phyloP scores from a whole-genome alignment of 2,888 invertebrate species.

The Stictocephala bisonia region DNA sequence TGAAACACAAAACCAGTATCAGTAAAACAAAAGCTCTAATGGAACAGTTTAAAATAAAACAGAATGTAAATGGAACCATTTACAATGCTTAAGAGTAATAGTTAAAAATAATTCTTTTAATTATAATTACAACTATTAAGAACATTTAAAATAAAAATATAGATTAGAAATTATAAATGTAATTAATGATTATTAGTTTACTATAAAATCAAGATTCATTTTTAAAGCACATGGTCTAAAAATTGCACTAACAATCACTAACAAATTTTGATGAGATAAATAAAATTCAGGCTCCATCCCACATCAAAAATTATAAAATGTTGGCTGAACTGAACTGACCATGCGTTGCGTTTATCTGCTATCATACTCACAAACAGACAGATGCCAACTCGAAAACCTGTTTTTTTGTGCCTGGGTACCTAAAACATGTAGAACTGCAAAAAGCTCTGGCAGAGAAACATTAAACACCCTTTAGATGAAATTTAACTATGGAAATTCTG shows the following conservation, averaged over 20 bases:
- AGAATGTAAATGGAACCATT: too few species aligned
- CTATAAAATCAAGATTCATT: too few species aligned
- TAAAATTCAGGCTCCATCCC: slow-evolving; percentile 23
- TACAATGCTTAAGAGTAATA: too few species aligned
- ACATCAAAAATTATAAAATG: slow-evolving; percentile 12
- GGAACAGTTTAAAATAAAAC: too few species aligned
- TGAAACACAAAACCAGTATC: too few species aligned
- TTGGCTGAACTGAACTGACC: slow-evolving; percentile 1
- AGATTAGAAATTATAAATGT: too few species aligned
- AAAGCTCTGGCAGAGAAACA: slow-evolving; percentile 30
- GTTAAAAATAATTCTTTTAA: too few species aligned
- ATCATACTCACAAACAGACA: slow-evolving; percentile 37
- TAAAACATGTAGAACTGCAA: slow-evolving; percentile 41
- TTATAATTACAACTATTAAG: neutral
- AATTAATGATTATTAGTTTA: too few species aligned
- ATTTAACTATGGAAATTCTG: too few species aligned
- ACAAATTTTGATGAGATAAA: slow-evolving; percentile 2
- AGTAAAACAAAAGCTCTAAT: too few species aligned
- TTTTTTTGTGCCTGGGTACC: slow-evolving; percentile 41
- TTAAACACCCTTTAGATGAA: too few species aligned
- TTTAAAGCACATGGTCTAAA: neutral
- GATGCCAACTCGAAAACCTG: slow-evolving; percentile 41
- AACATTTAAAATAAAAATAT: slow-evolving; percentile 5
- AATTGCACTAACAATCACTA: neutral
- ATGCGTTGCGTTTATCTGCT: slow-evolving; percentile 34